Evolutionary conservation across 2,113 vertebrate genomes (phyloP).

Genomic region (Aplodontia rufa): DNA sequence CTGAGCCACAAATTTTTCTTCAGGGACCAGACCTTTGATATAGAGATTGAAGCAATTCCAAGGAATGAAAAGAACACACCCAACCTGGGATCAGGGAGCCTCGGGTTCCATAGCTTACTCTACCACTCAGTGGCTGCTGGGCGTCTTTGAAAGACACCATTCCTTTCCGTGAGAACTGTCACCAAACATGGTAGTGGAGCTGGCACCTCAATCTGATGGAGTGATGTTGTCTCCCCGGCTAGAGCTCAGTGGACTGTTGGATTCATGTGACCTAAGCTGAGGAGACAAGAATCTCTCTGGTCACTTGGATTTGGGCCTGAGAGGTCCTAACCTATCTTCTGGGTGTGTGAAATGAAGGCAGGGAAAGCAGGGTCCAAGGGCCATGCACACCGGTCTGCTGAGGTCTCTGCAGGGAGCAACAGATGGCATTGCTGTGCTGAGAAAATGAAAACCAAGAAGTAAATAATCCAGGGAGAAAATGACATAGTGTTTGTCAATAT

Average conservation of each 20-base stretch:
- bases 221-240: neutral
- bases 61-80: neutral
- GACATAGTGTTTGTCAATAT: neutral
- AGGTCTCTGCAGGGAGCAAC: neutral
- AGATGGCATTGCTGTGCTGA: neutral
- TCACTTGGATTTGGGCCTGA: neutral
- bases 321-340: neutral
- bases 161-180: neutral
- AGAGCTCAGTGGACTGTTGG: neutral
- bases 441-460: neutral
- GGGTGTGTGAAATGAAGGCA: neutral
- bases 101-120: neutral
- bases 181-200: neutral
- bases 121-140: neutral
- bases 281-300: neutral
- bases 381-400: accelerated
- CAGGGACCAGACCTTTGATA: no score
- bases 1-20: neutral
- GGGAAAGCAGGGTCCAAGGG: accelerated
- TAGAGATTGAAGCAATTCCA: neutral
- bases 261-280: neutral
- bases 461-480: neutral
- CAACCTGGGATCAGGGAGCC: accelerated
- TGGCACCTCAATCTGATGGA: neutral
- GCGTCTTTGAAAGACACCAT: neutral